Base-by-base conservation (phyloP, 2,797 vertebrate species). In the Oryzias dopingdopingensis region DNA sequence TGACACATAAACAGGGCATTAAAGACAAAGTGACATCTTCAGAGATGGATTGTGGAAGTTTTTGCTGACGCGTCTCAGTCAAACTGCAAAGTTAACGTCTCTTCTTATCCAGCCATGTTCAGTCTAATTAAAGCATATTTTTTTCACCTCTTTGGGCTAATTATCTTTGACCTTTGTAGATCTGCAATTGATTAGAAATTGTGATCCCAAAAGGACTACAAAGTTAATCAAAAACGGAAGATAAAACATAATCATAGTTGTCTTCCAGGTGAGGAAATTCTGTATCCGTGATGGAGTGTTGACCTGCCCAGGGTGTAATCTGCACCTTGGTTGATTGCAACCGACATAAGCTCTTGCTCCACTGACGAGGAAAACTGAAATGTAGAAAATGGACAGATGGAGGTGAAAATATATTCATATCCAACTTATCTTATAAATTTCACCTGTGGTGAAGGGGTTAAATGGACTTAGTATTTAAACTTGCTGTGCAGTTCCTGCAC, bases 131-230 rank as follows among this genome's bases (percentile, higher is more conserved):
- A 85, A 78, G 32, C 32, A 13, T 37, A 37, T 37, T 37, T n/a
- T 12, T 13, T 13, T 46, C 14, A 74, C 72, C 46, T 82, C 75
- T 86, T 87, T 42, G 44, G 71, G 72, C 76, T 83, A 81, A 88
- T 86, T 86, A 72, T 65, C 68, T 67, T 55, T 88, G 87, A 88
- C 85, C 90, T 87, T 84, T 83, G 64, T 59, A 65, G 56, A 72
- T 66, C 75, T 77, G 67, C 59, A 49, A 77, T 79, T 83, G 77
- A 89, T 83, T 81, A 77, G 78, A 83, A 80, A 58, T 40, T 26
- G 65, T 57, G 72, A 82, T 77, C 68, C 67, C 44, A 29, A 1
- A 1, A 72, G 47, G 56, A 47, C 45, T n/a, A 45, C 60, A 49
- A 56, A 64, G 65, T 81, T 82, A 72, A 80, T 84, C 64, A 77